Evolutionary conservation across 2,797 vertebrate species (phyloP).

Genomic region (Mormyrus proboscirostris): DNA sequence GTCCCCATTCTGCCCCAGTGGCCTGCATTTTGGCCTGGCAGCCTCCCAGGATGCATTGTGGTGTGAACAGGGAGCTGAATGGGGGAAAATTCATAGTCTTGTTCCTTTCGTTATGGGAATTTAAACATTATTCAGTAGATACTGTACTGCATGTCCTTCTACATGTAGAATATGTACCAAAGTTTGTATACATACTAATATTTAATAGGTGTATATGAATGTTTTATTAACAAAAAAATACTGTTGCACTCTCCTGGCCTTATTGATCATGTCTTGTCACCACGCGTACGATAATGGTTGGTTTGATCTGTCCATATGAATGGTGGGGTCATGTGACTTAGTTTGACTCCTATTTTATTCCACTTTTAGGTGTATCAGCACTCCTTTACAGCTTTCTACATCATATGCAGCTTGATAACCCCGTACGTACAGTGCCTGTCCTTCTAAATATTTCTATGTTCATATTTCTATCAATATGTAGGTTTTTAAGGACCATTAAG

Average conservation of each 20-base stretch:
- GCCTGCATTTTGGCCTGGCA: neutral
- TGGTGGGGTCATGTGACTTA: neutral
- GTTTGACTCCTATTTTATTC: neutral
- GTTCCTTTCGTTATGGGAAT: neutral
- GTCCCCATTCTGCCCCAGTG: neutral
- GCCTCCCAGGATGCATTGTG: neutral
- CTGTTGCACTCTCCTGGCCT: neutral
- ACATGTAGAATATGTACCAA: neutral
- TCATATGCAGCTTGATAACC: slow-evolving; percentile 82
- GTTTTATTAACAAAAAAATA: neutral
- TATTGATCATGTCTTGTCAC: neutral
- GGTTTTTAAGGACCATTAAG: neutral
- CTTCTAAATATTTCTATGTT: neutral
- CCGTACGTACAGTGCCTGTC: slow-evolving; percentile 55
- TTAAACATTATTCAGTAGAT: neutral
- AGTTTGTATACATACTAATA: neutral
- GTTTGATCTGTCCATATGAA: neutral
- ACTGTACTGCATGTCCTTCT: neutral
- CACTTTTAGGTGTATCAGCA: slow-evolving; percentile 75
- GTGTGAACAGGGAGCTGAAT: neutral
- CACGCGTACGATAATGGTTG: neutral
- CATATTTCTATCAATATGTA: neutral
- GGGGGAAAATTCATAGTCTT: neutral
- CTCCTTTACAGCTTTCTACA: slow-evolving; percentile 89
- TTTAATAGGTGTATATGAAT: neutral